Conservation (phyloP, 2,113 vertebrate genomes). For the Neotoma lepida region DNA sequence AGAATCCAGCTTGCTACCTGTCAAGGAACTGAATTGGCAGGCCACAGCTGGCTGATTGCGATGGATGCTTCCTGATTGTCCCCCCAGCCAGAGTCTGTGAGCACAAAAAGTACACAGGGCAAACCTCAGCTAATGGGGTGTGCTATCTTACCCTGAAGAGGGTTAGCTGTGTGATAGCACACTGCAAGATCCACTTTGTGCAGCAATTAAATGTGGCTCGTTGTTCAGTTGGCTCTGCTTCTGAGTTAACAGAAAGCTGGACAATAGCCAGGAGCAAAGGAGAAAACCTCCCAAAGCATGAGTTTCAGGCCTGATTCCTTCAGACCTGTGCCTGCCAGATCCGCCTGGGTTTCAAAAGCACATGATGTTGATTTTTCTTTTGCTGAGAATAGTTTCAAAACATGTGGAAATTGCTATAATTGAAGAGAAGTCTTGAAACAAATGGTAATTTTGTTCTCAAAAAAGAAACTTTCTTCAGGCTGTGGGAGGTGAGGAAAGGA, state of each 20-base stretch:
- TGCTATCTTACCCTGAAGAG: conserved; percentile 59
- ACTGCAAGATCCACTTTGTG: conserved; percentile 59
- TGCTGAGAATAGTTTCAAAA: conserved; percentile 79
- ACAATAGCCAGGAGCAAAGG: not conserved
- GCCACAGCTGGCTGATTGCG: conserved; percentile 84
- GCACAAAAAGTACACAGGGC: conserved; percentile 64
- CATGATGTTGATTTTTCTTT: conserved; percentile 74
- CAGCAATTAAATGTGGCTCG: not conserved
- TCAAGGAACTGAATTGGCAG: conserved; percentile 85
- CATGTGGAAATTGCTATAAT: conserved; percentile 79
- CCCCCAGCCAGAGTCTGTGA: conserved; percentile 76
- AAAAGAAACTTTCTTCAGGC: conserved; percentile 75
- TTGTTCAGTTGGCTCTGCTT: not conserved
- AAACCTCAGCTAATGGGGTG: conserved; percentile 64
- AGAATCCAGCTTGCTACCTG: conserved; percentile 88
- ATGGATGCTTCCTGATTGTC: conserved; percentile 81
- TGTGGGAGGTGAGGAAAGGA: conserved; percentile 80
- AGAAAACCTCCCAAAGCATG: not conserved
- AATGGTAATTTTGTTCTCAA: conserved; percentile 79
- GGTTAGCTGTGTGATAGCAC: conserved; percentile 27
- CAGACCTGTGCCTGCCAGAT: conserved; percentile 59
- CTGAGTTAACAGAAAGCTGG: conserved; percentile 31
- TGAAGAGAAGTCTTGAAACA: conserved; percentile 77
- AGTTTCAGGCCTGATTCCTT: not conserved
- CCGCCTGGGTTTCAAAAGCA: conserved; percentile 59